Base-by-base conservation (phyloP, 2,797 vertebrate genomes). In the Netta rufina region DNA sequence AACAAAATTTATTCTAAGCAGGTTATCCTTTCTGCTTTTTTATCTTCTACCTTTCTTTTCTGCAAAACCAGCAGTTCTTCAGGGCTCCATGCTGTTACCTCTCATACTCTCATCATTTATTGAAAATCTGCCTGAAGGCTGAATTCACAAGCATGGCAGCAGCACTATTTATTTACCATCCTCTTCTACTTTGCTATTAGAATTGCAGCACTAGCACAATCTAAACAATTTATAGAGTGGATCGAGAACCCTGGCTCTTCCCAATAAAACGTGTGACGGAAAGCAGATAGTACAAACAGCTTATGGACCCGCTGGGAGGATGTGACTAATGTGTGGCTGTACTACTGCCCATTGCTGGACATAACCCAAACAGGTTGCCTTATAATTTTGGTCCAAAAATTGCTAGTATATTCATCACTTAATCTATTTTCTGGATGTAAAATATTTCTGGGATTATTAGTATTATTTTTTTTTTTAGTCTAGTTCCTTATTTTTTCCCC, bases 51-150 rank as follows among this genome's bases (percentile, higher is more conserved):
- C 69, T 84, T 60, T 54, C 28, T 77, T 74, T 80, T 74, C 61
- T 75, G 67, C 38, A 66, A 85, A 93, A 67, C 39, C 33, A 32
- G 58, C 45, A 82, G 33, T 43, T 92, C 74, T 91, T 87, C 65
- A 83, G 53, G 51, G 79, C 14, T 73, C 32, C 85, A 33, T 54
- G 38, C 25, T 90, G 56, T 38, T 93, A 60, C n/a, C 36, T 87
- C 54, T 83, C 87, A 80, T 28, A 67, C 61, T 77, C 66, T 95
- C 67, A 87, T 94, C 16, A 88, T 91, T 94, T 94, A 93, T 90
- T 95, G 77, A 96, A 93, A 92, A 87, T 56, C 39, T 90, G 74
- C 80, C 85, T 82, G 75, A 85, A 96, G 89, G 53, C 32, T 87
- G 73, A 87, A 74, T 78, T 89, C 62, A 73, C 43, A 75, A 58